A percentile compares a stretch with the other conserved stretches of the same genome.
Conservation (phyloP, 2,797 vertebrate genomes). For the Dallia pectoralis region DNA sequence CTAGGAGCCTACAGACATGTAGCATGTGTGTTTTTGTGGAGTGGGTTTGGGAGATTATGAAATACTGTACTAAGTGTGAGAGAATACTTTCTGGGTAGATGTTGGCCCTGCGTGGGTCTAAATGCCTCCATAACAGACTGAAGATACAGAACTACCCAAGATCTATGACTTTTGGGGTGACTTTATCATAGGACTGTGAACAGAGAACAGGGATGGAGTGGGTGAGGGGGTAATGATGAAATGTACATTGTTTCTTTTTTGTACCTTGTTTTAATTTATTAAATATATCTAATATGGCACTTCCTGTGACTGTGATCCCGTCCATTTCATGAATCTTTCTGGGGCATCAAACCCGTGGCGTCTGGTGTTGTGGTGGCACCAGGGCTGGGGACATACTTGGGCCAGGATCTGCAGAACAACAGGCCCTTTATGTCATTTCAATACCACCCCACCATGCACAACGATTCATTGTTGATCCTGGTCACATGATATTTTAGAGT, state of each 20-base stretch:
- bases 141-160: slow-evolving; percentile 35
- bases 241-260: slow-evolving; percentile 78
- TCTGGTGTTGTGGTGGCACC: too few species aligned
- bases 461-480: too few species aligned
- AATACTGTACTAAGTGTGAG: slow-evolving; percentile 13
- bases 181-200: slow-evolving; percentile 28
- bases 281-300: slow-evolving; percentile 81
- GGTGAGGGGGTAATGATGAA: slow-evolving; percentile 43
- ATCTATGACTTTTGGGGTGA: slow-evolving; percentile 33
- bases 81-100: slow-evolving; percentile 31
- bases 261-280: slow-evolving; percentile 88
- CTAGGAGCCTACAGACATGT: slow-evolving; percentile 80
- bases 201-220: slow-evolving; percentile 35
- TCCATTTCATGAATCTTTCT: neutral
- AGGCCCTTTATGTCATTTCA: too few species aligned
- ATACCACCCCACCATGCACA: too few species aligned
- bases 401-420: too few species aligned
- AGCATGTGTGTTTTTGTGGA: slow-evolving; percentile 76
- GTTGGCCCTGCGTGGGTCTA: neutral
- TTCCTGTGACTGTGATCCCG: slow-evolving; percentile 11
- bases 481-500: too few species aligned
- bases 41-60: slow-evolving; percentile 11
- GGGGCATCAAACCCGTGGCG: too few species aligned
- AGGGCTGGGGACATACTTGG: too few species aligned
- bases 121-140: neutral